A percentile compares a stretch with the other conserved stretches of the same genome.
These are phyloP conservation scores for Noctuana brunneofusca DNA, from an alignment of 2,888 invertebrate species.

Conservation along the genomic window DNA sequence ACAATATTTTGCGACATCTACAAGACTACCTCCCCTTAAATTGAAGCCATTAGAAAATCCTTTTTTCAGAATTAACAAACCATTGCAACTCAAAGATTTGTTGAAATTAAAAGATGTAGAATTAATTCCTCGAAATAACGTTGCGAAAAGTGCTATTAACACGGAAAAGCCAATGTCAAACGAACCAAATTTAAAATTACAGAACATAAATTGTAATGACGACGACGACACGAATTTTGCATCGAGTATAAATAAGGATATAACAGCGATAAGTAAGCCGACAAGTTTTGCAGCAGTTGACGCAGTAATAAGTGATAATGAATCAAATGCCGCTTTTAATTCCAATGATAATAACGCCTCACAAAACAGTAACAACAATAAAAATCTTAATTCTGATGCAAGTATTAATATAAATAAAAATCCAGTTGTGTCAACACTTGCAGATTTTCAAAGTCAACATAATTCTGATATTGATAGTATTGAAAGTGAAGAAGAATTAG, in stretches of 20 bases:
- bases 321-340: background rate
- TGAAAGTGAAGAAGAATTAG: background rate
- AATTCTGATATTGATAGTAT: background rate
- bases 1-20: constrained; percentile 18
- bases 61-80: constrained; percentile 30
- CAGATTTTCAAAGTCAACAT: background rate
- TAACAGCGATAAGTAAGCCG: background rate
- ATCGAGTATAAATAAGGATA: constrained; percentile 2
- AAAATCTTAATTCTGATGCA: background rate
- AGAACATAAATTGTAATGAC: constrained; percentile 19
- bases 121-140: constrained; percentile 41
- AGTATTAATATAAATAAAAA: background rate
- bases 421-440: background rate
- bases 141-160: constrained; percentile 20
- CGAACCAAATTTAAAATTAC: constrained; percentile 19
- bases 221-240: constrained; percentile 29
- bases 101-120: constrained; percentile 59
- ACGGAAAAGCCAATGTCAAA: constrained; percentile 7
- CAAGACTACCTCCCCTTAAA: constrained; percentile 9
- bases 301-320: background rate
- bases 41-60: constrained; percentile 7
- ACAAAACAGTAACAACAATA: background rate
- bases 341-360: background rate
- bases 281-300: background rate
- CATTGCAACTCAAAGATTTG: constrained; percentile 48